Evolutionary conservation across 2,888 invertebrate genomes (phyloP), one percentile per base, ranked within the genome.

Genomic region (Lissonota sp.): DNA sequence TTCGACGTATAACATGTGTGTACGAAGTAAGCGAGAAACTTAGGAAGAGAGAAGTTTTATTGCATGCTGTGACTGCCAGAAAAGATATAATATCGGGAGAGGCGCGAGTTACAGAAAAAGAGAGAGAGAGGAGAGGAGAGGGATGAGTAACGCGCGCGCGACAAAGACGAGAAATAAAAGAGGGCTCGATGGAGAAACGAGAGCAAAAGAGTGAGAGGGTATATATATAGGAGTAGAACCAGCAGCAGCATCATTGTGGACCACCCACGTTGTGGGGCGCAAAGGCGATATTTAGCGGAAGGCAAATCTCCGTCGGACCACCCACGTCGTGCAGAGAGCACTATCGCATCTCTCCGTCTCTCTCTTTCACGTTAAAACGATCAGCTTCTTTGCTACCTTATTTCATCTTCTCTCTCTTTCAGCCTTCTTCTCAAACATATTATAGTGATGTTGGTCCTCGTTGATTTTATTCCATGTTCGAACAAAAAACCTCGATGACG

Each of bases 201-300:
- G 63, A 53, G 44, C 14, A 57, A 49, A 55, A 63, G 46, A 75
- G 69, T 66, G 62, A 63, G 76, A 73, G 53, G 49, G 8, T 40
- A 57, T 46, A 60, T 62, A 40, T 69, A 74, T 40, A 83, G 70
- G 46, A 60, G 67, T 67, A 75, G 53, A 71, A 80, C 63, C 79
- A 60, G 78, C 78, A 74, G 76, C 75, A 53, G 57, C 83, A 76
- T 75, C 78, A 72, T 63, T 63, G 63, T 64, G 79, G 91, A 87
- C 92, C 92, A 91, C 91, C 91, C 91, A 91, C 90, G 90, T 89
- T 85, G 91, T 88, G 89, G 89, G 90, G 91, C 90, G 90, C 90
- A 89, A 90, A 91, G 91, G 89, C 91, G 91, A 91, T 91, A 91
- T 91, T 91, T 91, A 91, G 91, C 91, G 90, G 90, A 91, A 91